These are phyloP conservation scores for Xerus rutilus DNA, from an alignment of 2,797 vertebrate species.

Conservation along the genomic window DNA sequence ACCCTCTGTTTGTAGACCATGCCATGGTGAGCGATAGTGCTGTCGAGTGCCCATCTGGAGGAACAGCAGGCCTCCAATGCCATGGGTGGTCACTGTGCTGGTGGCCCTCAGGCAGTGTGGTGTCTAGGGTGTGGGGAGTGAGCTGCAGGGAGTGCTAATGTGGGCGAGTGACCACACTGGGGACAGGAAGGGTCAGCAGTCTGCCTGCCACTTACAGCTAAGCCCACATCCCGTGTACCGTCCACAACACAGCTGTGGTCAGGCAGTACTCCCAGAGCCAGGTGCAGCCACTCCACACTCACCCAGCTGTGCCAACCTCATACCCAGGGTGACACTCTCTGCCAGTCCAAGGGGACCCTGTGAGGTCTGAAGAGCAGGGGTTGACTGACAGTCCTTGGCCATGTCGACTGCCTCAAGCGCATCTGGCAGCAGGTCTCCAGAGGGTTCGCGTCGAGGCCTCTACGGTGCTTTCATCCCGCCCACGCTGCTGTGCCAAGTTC, in stretches of 20 bases:
- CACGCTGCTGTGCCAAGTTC: accelerated
- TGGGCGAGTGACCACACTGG: accelerated
- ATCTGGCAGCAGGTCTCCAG: neutral
- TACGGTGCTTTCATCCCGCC: no score
- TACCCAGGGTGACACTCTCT: neutral
- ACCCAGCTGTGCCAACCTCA: accelerated
- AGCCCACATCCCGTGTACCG: accelerated
- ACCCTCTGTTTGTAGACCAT: neutral
- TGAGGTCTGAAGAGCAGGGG: neutral
- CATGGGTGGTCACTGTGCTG: accelerated
- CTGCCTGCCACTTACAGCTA: accelerated
- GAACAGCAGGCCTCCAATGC: neutral
- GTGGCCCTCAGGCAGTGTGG: neutral
- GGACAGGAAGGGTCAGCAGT: neutral
- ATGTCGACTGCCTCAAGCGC: accelerated
- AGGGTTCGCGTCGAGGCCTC: no score
- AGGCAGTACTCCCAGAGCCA: accelerated
- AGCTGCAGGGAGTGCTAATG: accelerated
- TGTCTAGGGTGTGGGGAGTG: accelerated
- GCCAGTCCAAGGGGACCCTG: accelerated
- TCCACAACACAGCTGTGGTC: no score
- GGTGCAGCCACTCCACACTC: neutral
- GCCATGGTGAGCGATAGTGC: accelerated
- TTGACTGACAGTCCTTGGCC: accelerated
- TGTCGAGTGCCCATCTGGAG: neutral